Conservation (phyloP, 2,888 invertebrate species). For the Eupithecia vulgata region DNA sequence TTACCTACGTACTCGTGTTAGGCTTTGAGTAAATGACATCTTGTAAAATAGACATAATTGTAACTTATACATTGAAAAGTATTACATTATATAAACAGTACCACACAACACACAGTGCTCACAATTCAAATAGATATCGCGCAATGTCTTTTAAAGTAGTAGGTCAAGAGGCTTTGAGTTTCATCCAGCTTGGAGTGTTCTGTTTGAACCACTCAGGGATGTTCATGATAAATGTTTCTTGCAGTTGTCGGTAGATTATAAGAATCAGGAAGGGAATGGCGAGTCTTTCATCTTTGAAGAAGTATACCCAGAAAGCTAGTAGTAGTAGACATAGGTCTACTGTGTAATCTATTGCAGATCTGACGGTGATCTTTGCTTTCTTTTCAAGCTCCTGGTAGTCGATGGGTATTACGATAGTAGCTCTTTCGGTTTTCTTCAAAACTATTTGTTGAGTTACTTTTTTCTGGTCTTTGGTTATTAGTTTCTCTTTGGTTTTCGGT, state of each 20-base stretch:
- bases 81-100: conserved; percentile 63
- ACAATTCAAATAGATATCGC: conserved; percentile 68
- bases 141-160: conserved; percentile 70
- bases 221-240: conserved; percentile 85
- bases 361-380: conserved; percentile 87
- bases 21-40: conserved; percentile 17
- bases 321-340: conserved; percentile 90
- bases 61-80: conserved; percentile 63
- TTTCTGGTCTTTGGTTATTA: conserved; percentile 50
- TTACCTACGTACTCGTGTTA: conserved; percentile 38
- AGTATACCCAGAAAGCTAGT: conserved; percentile 91
- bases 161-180: conserved; percentile 78
- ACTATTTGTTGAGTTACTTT: conserved; percentile 64
- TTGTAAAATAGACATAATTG: conserved; percentile 45
- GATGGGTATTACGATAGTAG: conserved; percentile 77
- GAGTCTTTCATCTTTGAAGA: conserved; percentile 90
- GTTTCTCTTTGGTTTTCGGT: conserved; percentile 44
- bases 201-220: conserved; percentile 84
- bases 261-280: conserved; percentile 91
- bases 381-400: conserved; percentile 84
- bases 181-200: conserved; percentile 73
- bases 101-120: conserved; percentile 75
- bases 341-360: conserved; percentile 87
- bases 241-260: conserved; percentile 90
- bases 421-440: conserved; percentile 73